A percentile compares a stretch with the other conserved stretches of the same genome.
Conservation (phyloP, 2,113 vertebrate genomes). For the Nesospiza acunhae region DNA sequence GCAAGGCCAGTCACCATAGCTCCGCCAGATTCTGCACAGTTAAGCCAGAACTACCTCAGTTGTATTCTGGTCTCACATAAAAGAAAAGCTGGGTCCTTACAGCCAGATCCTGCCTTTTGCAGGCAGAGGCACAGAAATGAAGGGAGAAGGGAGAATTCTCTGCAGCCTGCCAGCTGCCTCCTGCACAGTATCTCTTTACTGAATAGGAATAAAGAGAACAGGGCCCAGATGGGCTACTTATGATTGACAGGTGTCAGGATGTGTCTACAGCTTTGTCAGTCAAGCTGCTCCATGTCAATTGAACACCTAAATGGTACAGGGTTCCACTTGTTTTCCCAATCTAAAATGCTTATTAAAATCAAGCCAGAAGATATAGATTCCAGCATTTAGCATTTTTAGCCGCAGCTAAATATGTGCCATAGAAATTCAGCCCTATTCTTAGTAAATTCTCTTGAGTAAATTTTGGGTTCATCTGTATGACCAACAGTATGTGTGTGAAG, state of each 20-base stretch:
- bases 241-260: constrained; percentile 30
- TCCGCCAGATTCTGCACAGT: not conserved
- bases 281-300: not conserved
- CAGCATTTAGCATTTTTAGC: not conserved
- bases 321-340: not conserved
- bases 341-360: not conserved
- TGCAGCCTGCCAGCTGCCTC: not conserved
- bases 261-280: not conserved
- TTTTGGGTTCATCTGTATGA: not conserved
- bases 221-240: not conserved
- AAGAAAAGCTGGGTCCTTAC: not conserved
- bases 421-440: not conserved
- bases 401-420: not conserved
- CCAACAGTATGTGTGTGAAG: not conserved
- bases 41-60: not conserved
- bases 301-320: not conserved
- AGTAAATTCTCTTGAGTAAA: not conserved
- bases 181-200: not conserved
- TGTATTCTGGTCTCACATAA: not conserved
- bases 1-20: not conserved
- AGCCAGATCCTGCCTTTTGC: not conserved
- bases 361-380: not conserved
- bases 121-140: not conserved
- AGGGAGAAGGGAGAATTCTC: not conserved
- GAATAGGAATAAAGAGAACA: constrained; percentile 21